Percentiles rank a stretch among this genome's conserved stretches.
Evolutionary conservation across 2,113 vertebrate genomes (phyloP).

Genomic region (Oreocharis arfaki): DNA sequence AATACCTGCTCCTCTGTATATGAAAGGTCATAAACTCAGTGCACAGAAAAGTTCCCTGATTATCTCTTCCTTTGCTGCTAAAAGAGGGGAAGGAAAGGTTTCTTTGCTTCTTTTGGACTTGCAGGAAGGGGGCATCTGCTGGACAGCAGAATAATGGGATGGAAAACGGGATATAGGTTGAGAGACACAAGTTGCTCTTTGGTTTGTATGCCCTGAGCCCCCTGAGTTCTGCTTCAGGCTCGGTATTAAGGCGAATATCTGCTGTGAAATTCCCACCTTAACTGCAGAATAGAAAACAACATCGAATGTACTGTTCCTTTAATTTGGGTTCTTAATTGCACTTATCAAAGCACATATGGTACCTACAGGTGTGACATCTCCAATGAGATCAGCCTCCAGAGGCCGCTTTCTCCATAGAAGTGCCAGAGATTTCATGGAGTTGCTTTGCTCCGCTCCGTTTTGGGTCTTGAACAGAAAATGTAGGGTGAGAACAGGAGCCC

Average conservation of each 20-base stretch:
- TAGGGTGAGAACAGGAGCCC: background rate
- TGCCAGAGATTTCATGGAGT: background rate
- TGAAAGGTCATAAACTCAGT: background rate
- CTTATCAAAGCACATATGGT: rapidly evolving
- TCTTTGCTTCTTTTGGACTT: background rate
- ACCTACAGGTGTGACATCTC: rapidly evolving
- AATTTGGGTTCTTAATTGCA: rapidly evolving
- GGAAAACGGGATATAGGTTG: background rate
- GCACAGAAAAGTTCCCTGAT: background rate
- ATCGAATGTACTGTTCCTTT: rapidly evolving
- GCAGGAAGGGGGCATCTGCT: background rate
- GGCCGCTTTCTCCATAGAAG: background rate
- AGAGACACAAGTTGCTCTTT: background rate
- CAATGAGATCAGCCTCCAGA: rapidly evolving
- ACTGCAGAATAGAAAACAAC: background rate
- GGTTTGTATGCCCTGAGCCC: background rate
- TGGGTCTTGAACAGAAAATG: rapidly evolving
- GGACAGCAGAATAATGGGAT: background rate
- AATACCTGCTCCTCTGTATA: background rate
- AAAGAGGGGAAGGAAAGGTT: background rate
- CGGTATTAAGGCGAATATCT: background rate
- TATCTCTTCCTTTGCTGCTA: background rate
- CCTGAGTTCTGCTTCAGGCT: background rate
- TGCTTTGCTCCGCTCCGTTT: background rate
- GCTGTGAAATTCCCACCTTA: background rate